Conservation (phyloP, 2,113 vertebrate species). For the Neomonachus schauinslandi region DNA sequence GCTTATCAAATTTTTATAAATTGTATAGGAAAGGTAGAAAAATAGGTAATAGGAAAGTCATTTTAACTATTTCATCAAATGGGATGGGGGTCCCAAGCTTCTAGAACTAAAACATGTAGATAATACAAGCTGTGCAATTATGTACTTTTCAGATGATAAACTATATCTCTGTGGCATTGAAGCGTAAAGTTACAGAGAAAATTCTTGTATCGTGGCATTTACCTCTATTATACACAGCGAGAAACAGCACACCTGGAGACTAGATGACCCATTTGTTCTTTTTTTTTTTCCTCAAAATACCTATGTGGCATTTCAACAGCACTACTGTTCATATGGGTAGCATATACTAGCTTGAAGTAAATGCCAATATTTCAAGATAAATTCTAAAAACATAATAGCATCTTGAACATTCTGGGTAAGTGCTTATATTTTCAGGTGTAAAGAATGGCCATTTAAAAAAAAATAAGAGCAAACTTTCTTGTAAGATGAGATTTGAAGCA, state of each 20-base stretch:
- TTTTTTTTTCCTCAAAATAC: background rate
- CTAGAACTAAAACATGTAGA: background rate
- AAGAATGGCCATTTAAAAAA: background rate
- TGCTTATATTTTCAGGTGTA: background rate
- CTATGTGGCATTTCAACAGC: background rate
- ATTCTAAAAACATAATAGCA: background rate
- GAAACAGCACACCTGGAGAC: background rate
- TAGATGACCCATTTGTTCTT: background rate
- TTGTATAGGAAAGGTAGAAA: background rate
- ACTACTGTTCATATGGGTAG: background rate
- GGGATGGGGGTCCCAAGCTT: background rate
- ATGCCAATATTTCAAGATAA: background rate
- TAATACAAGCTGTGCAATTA: background rate
- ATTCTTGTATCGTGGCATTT: background rate
- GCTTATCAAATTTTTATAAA: background rate
- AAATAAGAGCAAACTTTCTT: background rate
- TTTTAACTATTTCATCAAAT: background rate
- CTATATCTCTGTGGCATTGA: background rate
- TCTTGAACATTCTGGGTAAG: background rate
- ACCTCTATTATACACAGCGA: background rate
- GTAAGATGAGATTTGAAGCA: background rate
- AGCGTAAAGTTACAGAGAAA: constrained; percentile 25
- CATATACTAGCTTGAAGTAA: background rate
- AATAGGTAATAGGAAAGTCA: background rate
- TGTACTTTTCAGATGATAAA: background rate